Conservation (phyloP, 2,888 invertebrate species). For the Matsumyia berberina region DNA sequence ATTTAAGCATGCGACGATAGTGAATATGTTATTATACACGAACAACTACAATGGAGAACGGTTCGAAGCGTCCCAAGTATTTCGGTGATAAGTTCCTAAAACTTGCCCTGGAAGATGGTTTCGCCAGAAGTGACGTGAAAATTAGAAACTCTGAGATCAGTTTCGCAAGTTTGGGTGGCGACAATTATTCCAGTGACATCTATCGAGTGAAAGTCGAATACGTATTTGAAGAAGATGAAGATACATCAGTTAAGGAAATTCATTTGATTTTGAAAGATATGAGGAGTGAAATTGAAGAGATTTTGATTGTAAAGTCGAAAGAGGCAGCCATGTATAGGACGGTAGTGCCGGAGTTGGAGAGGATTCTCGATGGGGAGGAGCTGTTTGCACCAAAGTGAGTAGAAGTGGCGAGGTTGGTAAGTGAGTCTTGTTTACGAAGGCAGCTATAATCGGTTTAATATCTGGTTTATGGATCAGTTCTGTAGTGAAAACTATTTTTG, state of each 20-base stretch:
- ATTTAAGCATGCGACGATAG: background rate
- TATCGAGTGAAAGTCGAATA: slow-evolving; percentile 26
- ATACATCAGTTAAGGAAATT: background rate
- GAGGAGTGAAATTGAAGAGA: slow-evolving; percentile 12
- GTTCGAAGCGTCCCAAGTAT: slow-evolving; percentile 1
- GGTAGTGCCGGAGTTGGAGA: slow-evolving; percentile 27
- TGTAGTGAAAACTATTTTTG: too few species aligned
- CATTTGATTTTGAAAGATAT: slow-evolving; percentile 36
- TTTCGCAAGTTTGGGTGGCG: slow-evolving; percentile 24
- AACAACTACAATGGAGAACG: slow-evolving; percentile 17
- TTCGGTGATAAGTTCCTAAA: slow-evolving; percentile 12
- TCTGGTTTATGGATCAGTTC: too few species aligned
- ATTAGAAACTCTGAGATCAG: background rate
- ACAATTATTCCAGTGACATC: slow-evolving; percentile 41
- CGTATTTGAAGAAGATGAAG: background rate
- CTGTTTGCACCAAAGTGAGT: slow-evolving; percentile 29
- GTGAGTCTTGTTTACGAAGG: too few species aligned
- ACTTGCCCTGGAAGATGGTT: slow-evolving; percentile 14
- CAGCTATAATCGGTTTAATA: too few species aligned
- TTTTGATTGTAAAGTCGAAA: slow-evolving; percentile 13
- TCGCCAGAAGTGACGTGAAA: slow-evolving; percentile 9
- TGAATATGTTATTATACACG: background rate
- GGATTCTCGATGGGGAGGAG: slow-evolving; percentile 8
- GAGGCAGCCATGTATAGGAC: slow-evolving; percentile 10
- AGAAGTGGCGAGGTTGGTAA: background rate